Percentiles rank a stretch among this genome's conserved stretches.
These are phyloP conservation scores for Spodoptera exigua DNA, from an alignment of 2,888 invertebrate genomes.

Conservation along the genomic window DNA sequence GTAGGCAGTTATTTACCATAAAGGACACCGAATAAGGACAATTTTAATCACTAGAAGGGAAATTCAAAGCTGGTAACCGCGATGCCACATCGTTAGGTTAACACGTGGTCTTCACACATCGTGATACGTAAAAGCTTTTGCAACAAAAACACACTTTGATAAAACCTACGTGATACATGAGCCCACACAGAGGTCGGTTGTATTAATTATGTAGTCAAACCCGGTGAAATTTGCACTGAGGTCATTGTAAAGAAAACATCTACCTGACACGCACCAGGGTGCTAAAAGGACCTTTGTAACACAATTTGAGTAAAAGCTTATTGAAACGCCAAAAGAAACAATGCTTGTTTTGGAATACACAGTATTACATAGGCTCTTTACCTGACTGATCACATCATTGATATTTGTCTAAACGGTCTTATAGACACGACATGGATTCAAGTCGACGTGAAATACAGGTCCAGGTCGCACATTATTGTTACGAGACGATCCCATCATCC, in stretches of 20 bases:
- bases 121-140: too few relatives aligned
- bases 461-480: background rate
- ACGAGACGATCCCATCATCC: background rate
- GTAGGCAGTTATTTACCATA: constrained; percentile 29
- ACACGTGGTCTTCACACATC: too few relatives aligned
- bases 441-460: background rate
- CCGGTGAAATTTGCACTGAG: constrained; percentile 24
- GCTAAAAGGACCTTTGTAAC: constrained; percentile 16
- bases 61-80: too few relatives aligned
- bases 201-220: constrained; percentile 45
- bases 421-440: too few relatives aligned
- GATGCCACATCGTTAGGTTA: too few relatives aligned
- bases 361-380: too few relatives aligned
- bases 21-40: constrained; percentile 18
- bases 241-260: constrained; percentile 28
- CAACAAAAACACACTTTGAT: background rate
- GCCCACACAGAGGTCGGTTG: constrained; percentile 8
- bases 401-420: too few relatives aligned
- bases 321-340: constrained; percentile 11
- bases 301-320: constrained; percentile 26
- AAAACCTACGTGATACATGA: constrained; percentile 2
- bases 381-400: too few relatives aligned
- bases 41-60: constrained; percentile 9
- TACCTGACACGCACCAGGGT: constrained; percentile 27
- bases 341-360: too few relatives aligned